Conservation (phyloP, 2,797 vertebrate genomes). For the Chelon labrosus region DNA sequence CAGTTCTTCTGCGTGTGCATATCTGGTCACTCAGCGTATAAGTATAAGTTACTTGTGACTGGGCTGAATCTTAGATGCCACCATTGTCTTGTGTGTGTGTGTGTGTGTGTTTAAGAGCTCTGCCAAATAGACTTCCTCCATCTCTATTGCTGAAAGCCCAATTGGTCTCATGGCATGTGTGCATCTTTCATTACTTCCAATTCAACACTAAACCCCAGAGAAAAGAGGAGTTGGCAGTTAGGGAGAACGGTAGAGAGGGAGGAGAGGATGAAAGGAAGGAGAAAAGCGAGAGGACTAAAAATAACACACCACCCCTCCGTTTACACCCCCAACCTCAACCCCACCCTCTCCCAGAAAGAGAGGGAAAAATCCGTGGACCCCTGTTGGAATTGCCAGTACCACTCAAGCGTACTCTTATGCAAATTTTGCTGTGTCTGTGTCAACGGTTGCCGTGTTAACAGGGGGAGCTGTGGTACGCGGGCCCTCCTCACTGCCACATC, state of each 20-base stretch:
- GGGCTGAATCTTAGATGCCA: conserved; percentile 45
- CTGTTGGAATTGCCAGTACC: conserved; percentile 87
- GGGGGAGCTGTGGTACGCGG: conserved; percentile 75
- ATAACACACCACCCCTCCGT: conserved; percentile 56
- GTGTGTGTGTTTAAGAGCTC: conserved; percentile 45
- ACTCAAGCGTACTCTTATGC: conserved; percentile 88
- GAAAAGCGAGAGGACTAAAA: conserved; percentile 79
- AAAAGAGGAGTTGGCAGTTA: conserved; percentile 81
- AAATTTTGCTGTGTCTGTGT: conserved; percentile 86
- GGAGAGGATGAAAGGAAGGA: conserved; percentile 65
- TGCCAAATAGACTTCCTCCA: conserved; percentile 80
- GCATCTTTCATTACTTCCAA: conserved; percentile 87
- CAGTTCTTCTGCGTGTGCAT: conserved; percentile 3
- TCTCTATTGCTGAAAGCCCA: conserved; percentile 82
- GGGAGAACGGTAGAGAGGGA: conserved; percentile 63
- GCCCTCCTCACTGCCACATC: conserved; percentile 86
- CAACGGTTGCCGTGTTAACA: conserved; percentile 90
- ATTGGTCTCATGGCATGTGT: conserved; percentile 83
- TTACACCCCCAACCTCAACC: conserved; percentile 44
- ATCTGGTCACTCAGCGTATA: conserved; percentile 21
- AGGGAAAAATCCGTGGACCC: conserved; percentile 75
- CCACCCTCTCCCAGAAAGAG: conserved; percentile 61
- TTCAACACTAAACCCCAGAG: conserved; percentile 86
- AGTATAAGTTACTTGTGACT: conserved; percentile 41
- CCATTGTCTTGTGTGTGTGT: conserved; percentile 50